These are phyloP conservation scores for Dromaius novaehollandiae DNA, from an alignment of 2,113 vertebrate genomes.

Conservation along the genomic window DNA sequence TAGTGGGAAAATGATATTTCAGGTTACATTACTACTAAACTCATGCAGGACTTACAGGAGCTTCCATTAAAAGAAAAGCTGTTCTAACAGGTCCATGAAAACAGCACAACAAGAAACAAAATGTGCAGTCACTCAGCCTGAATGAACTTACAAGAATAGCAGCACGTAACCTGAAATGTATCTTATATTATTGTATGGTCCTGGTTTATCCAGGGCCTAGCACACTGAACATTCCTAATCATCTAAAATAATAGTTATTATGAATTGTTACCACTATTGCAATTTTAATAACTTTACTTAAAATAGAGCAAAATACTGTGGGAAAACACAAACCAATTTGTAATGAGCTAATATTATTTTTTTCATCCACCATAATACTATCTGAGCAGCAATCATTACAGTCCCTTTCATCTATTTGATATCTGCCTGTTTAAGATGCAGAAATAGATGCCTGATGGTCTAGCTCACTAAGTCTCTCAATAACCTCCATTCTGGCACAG, in stretches of 20 bases:
- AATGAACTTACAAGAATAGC: background rate
- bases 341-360: background rate
- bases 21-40: background rate
- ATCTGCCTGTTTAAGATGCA: background rate
- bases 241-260: background rate
- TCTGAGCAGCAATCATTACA: background rate
- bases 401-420: conserved; percentile 26
- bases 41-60: background rate
- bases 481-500: background rate
- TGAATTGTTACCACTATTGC: background rate
- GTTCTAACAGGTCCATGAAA: background rate
- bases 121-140: background rate
- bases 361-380: background rate
- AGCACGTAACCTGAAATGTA: background rate
- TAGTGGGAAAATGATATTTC: background rate
- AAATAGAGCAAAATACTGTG: background rate
- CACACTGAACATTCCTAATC: background rate
- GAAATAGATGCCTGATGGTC: background rate
- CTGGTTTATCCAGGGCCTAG: background rate
- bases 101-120: background rate
- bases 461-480: background rate
- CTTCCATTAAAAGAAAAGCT: background rate
- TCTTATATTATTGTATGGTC: background rate
- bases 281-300: background rate
- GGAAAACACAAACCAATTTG: background rate